Base-by-base conservation (phyloP, 2,888 invertebrate genomes). In the Stomorhina lunata region DNA sequence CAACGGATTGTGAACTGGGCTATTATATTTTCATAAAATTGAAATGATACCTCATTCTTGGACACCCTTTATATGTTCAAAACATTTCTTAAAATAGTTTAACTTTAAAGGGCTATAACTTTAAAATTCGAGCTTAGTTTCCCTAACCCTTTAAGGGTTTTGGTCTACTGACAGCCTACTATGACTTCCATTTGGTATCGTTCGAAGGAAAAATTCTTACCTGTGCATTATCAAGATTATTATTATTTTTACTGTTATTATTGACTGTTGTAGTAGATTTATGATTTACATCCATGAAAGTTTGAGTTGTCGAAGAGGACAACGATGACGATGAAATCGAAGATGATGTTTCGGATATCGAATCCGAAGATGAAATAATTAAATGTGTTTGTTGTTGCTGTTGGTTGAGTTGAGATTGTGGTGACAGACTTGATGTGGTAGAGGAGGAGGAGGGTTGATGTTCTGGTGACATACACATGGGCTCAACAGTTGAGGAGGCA, bases 221-320 rank as follows among this genome's bases (percentile, higher is more conserved):
- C 79, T 80, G 84, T 78, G 68, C 32, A 79, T 78, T 75, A 61
- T 79, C 83, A 72, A 71, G 76, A 76, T 80, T 84, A 81, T 85
- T 84, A 69, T 65, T 84, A 81, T 22, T 57, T 27, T 50, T 72
- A 68, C 57, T 83, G 83, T 83, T 86, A 86, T 77, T 86, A 84
- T 72, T 65, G 79, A 25, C 57, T 25, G 43, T 4, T 80, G 84
- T 80, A 83, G 84, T 81, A 85, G 78, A 71, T 32, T 79, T 82
- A 57, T 82, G 69, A 92, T 87, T 92, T 92, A 86, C 88, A 87
- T 90, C 90, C 88, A 89, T 90, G 88, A 90, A 89, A 86, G 90
- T 88, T 87, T 91, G 89, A 81, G 86, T 86, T 84, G n/a, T n/a
- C n/a, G 87, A 90, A 87, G 89, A 86, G 84, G 88, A 86, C 81